Evolutionary conservation across 2,113 vertebrate genomes (phyloP).

Genomic region (Menura novaehollandiae): DNA sequence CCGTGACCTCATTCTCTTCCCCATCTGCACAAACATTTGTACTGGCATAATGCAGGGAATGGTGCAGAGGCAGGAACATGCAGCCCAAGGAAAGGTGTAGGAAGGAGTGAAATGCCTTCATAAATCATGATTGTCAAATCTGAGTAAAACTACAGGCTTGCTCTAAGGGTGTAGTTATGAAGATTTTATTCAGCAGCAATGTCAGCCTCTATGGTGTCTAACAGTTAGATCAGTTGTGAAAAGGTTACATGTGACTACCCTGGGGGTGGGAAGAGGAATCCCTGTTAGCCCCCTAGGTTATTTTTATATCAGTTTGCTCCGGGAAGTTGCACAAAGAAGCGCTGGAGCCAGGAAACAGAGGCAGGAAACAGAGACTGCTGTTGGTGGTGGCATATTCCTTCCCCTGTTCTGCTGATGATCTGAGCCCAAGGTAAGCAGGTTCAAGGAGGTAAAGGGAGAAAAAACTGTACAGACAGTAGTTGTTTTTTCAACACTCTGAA

Average conservation of each 20-base stretch:
- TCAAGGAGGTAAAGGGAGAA: background rate
- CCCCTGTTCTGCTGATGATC: background rate
- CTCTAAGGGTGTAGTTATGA: background rate
- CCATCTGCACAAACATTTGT: slow-evolving; percentile 54
- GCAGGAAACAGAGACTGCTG: background rate
- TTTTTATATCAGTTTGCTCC: background rate
- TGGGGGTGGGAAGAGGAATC: background rate
- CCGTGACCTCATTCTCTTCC: background rate
- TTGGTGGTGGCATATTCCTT: background rate
- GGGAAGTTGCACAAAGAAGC: background rate
- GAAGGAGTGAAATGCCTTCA: background rate
- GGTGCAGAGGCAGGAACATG: background rate
- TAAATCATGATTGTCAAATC: background rate
- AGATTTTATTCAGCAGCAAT: background rate
- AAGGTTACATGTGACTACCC: background rate
- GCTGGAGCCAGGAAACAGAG: background rate
- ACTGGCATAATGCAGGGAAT: background rate
- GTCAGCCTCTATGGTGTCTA: background rate
- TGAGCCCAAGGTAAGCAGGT: background rate
- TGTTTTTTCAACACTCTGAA: background rate
- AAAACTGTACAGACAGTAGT: background rate
- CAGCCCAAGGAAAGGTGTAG: background rate
- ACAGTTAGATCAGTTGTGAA: background rate
- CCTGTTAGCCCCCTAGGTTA: background rate
- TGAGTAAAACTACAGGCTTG: background rate